phyloP scores from a whole-genome alignment of 2,797 vertebrate genomes.

The Falco cherrug region DNA sequence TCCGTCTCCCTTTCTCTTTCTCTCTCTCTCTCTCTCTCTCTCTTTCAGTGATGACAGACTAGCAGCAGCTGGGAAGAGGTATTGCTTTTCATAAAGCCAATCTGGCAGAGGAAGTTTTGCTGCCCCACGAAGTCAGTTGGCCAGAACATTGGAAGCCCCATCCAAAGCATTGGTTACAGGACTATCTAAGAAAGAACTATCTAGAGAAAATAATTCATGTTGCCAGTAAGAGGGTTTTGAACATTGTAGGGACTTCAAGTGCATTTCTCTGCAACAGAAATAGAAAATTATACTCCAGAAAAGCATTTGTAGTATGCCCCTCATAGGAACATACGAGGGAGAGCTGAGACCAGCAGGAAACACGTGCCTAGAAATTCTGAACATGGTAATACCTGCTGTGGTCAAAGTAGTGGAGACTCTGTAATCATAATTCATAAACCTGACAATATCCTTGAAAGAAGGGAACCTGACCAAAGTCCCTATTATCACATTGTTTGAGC shows the following conservation, averaged over 20 bases:
- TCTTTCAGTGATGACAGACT: neutral
- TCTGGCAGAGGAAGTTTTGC: neutral
- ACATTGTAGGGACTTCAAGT: neutral
- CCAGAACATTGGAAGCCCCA: neutral
- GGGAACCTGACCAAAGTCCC: neutral
- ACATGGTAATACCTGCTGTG: neutral
- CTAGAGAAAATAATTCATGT: neutral
- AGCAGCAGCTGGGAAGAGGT: neutral
- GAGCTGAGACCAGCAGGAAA: neutral
- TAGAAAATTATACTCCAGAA: neutral
- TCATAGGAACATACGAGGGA: neutral
- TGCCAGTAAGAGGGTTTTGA: neutral
- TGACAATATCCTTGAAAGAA: neutral
- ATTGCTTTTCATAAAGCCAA: neutral
- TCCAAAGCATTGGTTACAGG: neutral
- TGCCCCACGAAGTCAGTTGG: rapidly evolving
- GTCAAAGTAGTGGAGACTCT: neutral
- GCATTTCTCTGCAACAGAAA: neutral
- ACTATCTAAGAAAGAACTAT: neutral
- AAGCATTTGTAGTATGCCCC: neutral
- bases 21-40: too few relatives aligned
- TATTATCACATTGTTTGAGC: neutral
- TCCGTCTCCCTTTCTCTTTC: too few relatives aligned
- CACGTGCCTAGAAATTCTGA: neutral
- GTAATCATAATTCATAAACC: neutral